Conservation (phyloP, 2,888 invertebrate genomes). For the Drosophila pseudotalamancana region DNA sequence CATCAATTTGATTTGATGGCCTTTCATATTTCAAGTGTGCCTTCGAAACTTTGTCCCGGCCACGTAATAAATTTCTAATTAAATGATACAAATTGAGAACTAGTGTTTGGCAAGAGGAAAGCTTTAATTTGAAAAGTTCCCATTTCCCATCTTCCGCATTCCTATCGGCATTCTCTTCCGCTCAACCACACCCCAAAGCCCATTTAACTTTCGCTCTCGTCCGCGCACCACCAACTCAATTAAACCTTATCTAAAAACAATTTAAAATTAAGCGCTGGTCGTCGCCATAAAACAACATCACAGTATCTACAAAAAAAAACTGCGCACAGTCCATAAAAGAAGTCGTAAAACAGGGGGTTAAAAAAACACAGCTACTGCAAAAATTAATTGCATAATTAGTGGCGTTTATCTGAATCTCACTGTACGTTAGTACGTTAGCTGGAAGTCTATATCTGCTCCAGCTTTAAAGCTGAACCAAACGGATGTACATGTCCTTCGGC, state of each 20-base stretch:
- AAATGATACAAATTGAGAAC: background rate
- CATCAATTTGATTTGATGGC: slow-evolving; percentile 32
- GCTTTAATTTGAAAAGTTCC: background rate
- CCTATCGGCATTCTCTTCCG: background rate
- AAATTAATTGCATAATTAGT: slow-evolving; percentile 70
- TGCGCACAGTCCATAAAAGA: slow-evolving; percentile 37
- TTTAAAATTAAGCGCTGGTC: slow-evolving; percentile 57
- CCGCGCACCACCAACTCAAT: slow-evolving; percentile 25
- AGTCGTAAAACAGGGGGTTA: slow-evolving; percentile 44
- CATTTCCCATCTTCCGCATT: background rate
- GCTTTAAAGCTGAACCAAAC: background rate
- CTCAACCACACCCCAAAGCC: background rate
- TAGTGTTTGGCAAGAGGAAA: background rate
- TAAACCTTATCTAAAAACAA: slow-evolving; percentile 69
- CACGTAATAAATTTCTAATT: slow-evolving; percentile 4
- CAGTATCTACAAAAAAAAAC: slow-evolving; percentile 28
- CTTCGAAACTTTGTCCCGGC: no score
- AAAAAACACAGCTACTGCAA: slow-evolving; percentile 21
- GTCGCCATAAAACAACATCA: slow-evolving; percentile 43
- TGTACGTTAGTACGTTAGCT: no score
- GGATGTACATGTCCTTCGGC: background rate
- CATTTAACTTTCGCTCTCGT: slow-evolving; percentile 25
- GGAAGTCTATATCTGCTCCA: no score
- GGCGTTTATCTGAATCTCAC: slow-evolving; percentile 42
- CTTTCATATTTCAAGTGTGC: background rate